phyloP scores from a whole-genome alignment of 2,113 vertebrate species.

The Prunella himalayana region DNA sequence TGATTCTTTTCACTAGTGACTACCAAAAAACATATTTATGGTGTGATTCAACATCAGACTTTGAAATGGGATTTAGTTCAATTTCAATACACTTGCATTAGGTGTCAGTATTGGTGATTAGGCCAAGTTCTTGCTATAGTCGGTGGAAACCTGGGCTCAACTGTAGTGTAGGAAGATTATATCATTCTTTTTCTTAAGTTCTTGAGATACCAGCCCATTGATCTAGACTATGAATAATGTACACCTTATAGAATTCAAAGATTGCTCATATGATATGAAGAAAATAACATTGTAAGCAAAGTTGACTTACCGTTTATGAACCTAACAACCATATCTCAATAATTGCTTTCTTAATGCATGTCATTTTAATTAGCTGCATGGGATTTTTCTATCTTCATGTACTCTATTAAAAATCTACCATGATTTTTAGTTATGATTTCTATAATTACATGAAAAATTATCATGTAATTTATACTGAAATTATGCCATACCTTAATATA shows the following conservation, averaged over 20 bases:
- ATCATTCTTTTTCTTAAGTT: background rate
- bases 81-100: background rate
- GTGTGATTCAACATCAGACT: background rate
- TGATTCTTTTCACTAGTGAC: background rate
- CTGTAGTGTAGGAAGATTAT: background rate
- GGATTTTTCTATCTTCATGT: background rate
- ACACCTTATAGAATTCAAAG: background rate
- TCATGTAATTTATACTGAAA: background rate
- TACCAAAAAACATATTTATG: background rate
- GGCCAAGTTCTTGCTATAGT: background rate
- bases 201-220: background rate
- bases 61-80: background rate
- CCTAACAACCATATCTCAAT: background rate
- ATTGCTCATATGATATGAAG: background rate
- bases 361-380: background rate
- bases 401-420: background rate
- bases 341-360: background rate
- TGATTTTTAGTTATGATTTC: background rate
- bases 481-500: background rate
- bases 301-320: background rate
- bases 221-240: background rate
- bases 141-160: background rate
- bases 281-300: background rate
- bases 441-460: background rate
- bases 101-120: background rate